Conservation (phyloP, 2,797 vertebrate species). For the Poeciliopsis infans region DNA sequence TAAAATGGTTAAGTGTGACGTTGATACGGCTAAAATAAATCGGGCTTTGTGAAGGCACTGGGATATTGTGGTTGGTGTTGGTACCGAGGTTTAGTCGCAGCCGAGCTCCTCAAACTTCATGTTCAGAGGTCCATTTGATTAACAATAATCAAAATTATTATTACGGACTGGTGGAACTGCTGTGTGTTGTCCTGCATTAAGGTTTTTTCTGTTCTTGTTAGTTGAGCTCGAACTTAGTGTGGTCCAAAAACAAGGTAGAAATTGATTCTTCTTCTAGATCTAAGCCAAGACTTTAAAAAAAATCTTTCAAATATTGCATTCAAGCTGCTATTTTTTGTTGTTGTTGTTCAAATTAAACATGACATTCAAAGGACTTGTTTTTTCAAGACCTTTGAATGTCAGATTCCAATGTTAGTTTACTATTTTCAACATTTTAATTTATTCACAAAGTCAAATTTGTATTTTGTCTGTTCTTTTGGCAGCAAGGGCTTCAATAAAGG, state of each 20-base stretch:
- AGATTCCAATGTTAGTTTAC: neutral
- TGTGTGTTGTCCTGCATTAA: neutral
- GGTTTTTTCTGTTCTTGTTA: neutral
- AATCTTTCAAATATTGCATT: neutral
- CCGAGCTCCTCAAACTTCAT: neutral
- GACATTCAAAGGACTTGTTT: neutral
- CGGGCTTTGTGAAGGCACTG: neutral
- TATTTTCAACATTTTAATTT: neutral
- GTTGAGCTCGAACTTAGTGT: neutral
- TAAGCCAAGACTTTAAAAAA: neutral
- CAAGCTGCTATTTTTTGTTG: neutral
- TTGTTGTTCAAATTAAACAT: neutral
- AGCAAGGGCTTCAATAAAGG: neutral
- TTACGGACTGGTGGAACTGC: neutral
- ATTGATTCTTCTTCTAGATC: neutral
- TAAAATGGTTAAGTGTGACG: slow-evolving; percentile 35
- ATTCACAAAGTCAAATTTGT: neutral
- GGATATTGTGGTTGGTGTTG: neutral
- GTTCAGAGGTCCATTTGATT: neutral
- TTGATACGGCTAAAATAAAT: slow-evolving; percentile 45
- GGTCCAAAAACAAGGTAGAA: neutral
- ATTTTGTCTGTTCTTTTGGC: neutral
- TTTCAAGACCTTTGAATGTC: neutral
- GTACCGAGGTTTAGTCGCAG: neutral
- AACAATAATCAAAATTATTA: neutral